phyloP scores from a whole-genome alignment of 92 coral and sea anemone genomes.

The Epizoanthus ramosus region DNA sequence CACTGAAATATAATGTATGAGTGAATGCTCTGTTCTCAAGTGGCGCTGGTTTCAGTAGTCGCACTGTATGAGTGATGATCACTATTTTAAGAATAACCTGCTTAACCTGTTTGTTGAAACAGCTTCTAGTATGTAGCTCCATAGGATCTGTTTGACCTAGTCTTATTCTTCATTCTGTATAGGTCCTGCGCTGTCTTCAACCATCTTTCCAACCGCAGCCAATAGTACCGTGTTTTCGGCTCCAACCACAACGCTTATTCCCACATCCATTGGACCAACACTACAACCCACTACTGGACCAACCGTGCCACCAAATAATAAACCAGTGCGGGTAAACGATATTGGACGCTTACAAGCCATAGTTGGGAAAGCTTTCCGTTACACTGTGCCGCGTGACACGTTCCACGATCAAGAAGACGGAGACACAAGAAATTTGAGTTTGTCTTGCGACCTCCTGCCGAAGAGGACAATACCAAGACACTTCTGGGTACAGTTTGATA shows the following conservation, averaged over 20 bases:
- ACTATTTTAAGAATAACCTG: too few relatives aligned
- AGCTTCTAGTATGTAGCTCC: too few relatives aligned
- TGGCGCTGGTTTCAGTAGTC: too few relatives aligned
- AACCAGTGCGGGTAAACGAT: slow-evolving; percentile 72
- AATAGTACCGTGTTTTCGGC: not conserved
- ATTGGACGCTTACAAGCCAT: slow-evolving; percentile 77
- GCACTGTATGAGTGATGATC: too few relatives aligned
- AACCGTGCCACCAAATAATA: slow-evolving; percentile 63
- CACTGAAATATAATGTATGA: too few relatives aligned
- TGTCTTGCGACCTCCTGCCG: slow-evolving; percentile 48
- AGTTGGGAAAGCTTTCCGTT: slow-evolving; percentile 77
- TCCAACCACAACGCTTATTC: slow-evolving; percentile 14
- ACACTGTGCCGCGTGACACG: slow-evolving; percentile 75
- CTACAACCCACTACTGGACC: slow-evolving; percentile 44
- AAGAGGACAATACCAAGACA: slow-evolving; percentile 52
- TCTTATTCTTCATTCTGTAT: not conserved
- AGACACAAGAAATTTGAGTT: slow-evolving; percentile 71
- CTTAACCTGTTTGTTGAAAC: too few relatives aligned
- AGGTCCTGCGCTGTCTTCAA: slow-evolving; percentile 2
- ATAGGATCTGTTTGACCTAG: not conserved
- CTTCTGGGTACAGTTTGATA: slow-evolving; percentile 87
- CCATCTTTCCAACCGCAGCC: slow-evolving; percentile 6
- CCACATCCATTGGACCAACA: slow-evolving; percentile 51
- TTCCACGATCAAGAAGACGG: slow-evolving; percentile 92
- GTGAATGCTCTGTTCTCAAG: too few relatives aligned